These are phyloP conservation scores for Pipistrellus kuhlii DNA, from an alignment of 2,797 vertebrate genomes.

Conservation along the genomic window DNA sequence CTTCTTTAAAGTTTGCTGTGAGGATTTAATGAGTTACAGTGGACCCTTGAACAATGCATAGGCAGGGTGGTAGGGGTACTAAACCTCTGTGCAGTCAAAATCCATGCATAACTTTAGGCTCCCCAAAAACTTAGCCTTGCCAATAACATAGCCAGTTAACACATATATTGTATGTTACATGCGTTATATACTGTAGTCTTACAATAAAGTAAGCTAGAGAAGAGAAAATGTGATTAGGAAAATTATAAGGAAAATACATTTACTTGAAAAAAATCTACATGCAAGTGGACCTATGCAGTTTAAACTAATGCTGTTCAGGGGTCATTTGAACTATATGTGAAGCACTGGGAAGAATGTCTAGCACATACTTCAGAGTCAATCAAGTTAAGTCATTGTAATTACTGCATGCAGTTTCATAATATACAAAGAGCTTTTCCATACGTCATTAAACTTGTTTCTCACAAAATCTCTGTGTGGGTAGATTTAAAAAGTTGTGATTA, in stretches of 20 bases:
- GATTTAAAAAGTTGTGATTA: slow-evolving; percentile 27
- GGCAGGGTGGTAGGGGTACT: not conserved
- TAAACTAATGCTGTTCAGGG: not conserved
- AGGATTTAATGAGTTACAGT: not conserved
- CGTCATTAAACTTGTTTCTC: not conserved
- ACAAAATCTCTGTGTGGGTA: not conserved
- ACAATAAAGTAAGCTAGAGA: not conserved
- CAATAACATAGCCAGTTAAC: not conserved
- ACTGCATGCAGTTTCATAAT: not conserved
- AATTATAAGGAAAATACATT: not conserved
- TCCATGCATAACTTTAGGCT: not conserved
- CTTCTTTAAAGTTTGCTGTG: not conserved
- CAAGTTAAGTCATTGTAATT: not conserved
- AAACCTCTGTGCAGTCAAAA: not conserved
- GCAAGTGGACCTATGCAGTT: not conserved
- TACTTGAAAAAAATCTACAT: not conserved
- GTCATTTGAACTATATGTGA: not conserved
- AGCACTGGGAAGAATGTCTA: not conserved
- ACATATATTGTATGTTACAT: not conserved
- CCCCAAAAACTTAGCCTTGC: not conserved
- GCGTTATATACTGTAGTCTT: not conserved
- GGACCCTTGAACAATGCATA: not conserved
- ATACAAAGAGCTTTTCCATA: not conserved
- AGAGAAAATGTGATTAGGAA: not conserved
- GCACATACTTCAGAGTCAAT: not conserved